These are phyloP conservation scores for Neopelma chrysocephalum DNA, from an alignment of 2,797 vertebrate species.

Conservation along the genomic window DNA sequence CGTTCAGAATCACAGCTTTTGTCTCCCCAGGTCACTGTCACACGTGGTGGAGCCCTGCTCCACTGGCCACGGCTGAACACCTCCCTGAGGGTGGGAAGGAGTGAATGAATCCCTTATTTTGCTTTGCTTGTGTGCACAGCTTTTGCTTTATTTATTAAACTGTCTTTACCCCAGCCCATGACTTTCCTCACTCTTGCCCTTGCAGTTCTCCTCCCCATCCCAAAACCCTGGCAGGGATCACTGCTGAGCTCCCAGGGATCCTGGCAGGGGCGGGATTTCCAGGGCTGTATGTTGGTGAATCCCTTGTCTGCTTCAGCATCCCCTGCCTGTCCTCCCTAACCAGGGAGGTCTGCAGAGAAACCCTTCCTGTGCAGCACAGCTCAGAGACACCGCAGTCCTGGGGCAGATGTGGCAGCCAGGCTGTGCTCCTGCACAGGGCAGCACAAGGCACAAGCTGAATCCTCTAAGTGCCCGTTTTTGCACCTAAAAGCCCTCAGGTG, in stretches of 20 bases:
- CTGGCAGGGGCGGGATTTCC: no score
- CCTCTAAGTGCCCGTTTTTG: not conserved
- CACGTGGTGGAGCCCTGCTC: not conserved
- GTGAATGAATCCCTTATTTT: not conserved
- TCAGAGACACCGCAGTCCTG: not conserved
- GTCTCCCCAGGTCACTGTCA: not conserved
- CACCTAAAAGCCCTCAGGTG: not conserved
- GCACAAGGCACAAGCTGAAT: not conserved
- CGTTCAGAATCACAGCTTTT: not conserved
- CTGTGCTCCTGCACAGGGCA: rapidly evolving
- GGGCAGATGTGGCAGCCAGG: not conserved
- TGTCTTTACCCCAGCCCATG: rapidly evolving
- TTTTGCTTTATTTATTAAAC: not conserved
- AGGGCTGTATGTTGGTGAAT: not conserved
- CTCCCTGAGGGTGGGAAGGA: not conserved
- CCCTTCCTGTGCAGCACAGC: not conserved
- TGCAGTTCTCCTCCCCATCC: not conserved
- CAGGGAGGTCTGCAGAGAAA: not conserved
- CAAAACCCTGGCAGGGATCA: not conserved
- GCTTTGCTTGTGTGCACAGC: rapidly evolving
- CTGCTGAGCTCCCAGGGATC: not conserved
- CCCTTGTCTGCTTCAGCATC: not conserved
- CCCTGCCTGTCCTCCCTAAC: not conserved
- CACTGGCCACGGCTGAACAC: not conserved
- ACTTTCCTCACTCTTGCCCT: not conserved